phyloP scores from a whole-genome alignment of 1,140 invertebrate species.

The Achroia grisella region DNA sequence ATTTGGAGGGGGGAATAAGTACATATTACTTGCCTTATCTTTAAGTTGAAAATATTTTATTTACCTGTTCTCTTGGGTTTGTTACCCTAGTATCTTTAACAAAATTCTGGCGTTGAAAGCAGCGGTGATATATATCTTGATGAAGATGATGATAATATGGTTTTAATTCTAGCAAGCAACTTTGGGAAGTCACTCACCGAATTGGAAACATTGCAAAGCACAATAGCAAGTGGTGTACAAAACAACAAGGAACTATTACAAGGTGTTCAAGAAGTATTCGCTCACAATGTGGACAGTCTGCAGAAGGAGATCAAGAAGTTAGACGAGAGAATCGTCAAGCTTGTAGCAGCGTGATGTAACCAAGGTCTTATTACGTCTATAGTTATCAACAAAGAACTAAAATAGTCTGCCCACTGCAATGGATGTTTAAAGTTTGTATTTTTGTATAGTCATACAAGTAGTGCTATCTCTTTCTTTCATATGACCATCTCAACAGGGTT shows the following conservation, averaged over 20 bases:
- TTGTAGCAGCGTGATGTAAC: constrained; percentile 37
- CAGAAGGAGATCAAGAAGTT: constrained; percentile 84
- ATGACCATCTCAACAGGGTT: too few relatives aligned
- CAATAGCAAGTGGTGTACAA: constrained; percentile 81
- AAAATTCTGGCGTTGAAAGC: too few relatives aligned
- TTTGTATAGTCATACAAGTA: too few relatives aligned
- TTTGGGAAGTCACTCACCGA: constrained; percentile 89
- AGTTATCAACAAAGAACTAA: neutral
- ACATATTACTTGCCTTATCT: too few relatives aligned
- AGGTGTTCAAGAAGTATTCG: constrained; percentile 86
- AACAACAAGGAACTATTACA: constrained; percentile 86
- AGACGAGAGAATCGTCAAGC: constrained; percentile 78
- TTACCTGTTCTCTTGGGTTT: too few relatives aligned
- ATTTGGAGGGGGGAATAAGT: too few relatives aligned
- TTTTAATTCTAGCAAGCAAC: constrained; percentile 81
- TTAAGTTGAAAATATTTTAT: too few relatives aligned
- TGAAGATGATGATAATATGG: constrained; percentile 10
- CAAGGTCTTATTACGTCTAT: neutral
- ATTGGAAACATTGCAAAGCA: constrained; percentile 86
- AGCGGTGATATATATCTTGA: too few relatives aligned
- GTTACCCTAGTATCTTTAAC: too few relatives aligned
- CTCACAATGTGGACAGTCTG: constrained; percentile 82
- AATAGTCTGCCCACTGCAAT: too few relatives aligned
- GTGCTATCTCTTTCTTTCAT: too few relatives aligned
- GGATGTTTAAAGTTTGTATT: neutral